Evolutionary conservation across 2,888 invertebrate species (phyloP).

Genomic region (Mystacides longicornis): DNA sequence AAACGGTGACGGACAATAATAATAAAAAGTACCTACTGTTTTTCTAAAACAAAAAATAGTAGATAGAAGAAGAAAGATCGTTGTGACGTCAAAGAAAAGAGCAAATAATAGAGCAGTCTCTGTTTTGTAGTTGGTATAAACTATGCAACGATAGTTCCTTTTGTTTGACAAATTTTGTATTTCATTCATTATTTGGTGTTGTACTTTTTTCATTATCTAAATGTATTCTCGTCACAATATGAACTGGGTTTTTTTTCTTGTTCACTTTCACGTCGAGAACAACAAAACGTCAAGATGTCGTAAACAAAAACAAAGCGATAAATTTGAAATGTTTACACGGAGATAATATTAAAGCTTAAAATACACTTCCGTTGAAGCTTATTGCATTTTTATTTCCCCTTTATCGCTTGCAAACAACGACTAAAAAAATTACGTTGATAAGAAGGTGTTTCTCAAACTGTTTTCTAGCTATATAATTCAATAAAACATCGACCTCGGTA

Average conservation of each 20-base stretch:
- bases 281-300: not conserved
- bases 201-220: too few relatives aligned
- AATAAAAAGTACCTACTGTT: too few relatives aligned
- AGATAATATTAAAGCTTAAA: not conserved
- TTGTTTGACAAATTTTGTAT: too few relatives aligned
- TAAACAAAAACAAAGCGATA: constrained; percentile 1
- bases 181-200: too few relatives aligned
- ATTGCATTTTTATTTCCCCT: not conserved
- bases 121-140: too few relatives aligned
- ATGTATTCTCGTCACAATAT: not conserved
- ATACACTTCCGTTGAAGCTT: not conserved
- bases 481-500: too few relatives aligned
- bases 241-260: not conserved
- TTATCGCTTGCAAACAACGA: not conserved
- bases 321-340: not conserved
- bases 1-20: too few relatives aligned
- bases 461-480: too few relatives aligned
- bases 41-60: too few relatives aligned
- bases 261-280: not conserved
- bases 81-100: too few relatives aligned
- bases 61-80: too few relatives aligned
- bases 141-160: too few relatives aligned
- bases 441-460: not conserved
- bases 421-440: not conserved
- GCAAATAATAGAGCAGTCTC: not conserved